Evolutionary conservation across 2,797 vertebrate genomes (phyloP), one percentile per base, ranked within the genome.

Genomic region (Chaetophractus vellerosus): DNA sequence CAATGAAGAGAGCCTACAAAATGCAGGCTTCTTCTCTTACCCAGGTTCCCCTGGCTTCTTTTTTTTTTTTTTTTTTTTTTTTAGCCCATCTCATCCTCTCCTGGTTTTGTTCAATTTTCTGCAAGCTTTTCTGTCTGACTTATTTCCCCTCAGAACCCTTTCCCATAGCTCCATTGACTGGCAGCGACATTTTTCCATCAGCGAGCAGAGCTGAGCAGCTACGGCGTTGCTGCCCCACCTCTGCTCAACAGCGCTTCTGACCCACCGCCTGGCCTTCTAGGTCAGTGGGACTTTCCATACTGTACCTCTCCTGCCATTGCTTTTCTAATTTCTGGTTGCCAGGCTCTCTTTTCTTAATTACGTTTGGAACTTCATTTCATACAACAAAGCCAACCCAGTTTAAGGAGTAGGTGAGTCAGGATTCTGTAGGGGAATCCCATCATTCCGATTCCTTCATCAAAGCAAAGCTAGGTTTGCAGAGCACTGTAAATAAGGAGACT

Each of bases 61-160:
- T 68, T 91, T n/a, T n/a, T n/a, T n/a, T 96, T 90, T 95, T 94
- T n/a, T 96, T 89, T 95, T 72, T 97, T 68, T 91, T 96, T 90
- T 95, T 94, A 96, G 71, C 96, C 94, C 84, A 81, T 59, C 89
- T 90, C 95, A 81, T 93, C 96, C 95, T 94, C 78, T 72, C 74
- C 74, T 98, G 94, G 96, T 98, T 98, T 98, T 82, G 95, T 98
- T 98, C 98, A 89, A 98, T 98, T 98, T 98, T 97, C 97, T 97
- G 38, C 72, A 97, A 97, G 94, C 57, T 81, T 95, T 97, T 98
- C 95, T 63, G 0, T 97, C 97, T 96, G 85, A 63, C 91, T 98
- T 90, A 82, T 96, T 98, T 97, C 98, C 98, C 96, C 96, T 96
- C 94, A 72, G 94, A 98, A 96, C 63, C 87, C 95, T 95, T 95